Evolutionary conservation across 2,113 vertebrate species (phyloP).

Genomic region (Micronycteris hirsuta): DNA sequence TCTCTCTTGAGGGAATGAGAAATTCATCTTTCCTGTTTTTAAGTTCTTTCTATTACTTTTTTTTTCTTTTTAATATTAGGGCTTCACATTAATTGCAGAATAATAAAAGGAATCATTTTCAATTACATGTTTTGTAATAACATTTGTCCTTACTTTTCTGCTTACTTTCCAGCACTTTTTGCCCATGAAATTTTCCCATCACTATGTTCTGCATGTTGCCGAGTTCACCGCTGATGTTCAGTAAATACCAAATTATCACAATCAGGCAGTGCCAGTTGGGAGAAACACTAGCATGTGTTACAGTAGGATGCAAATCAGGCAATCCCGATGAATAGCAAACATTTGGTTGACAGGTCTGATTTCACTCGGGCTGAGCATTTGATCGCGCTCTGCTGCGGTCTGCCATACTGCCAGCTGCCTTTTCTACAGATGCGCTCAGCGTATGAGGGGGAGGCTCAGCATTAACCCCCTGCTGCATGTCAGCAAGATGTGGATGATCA

Average conservation of each 20-base stretch:
- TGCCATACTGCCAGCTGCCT: conserved; percentile 39
- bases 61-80: not conserved
- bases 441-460: not conserved
- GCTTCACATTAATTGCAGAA: not conserved
- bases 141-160: not conserved
- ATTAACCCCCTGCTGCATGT: conserved; percentile 41
- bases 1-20: not conserved
- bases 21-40: not conserved
- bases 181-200: not conserved
- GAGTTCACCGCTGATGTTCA: not conserved
- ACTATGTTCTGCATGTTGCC: not conserved
- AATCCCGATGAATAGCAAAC: conserved; percentile 48
- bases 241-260: conserved; percentile 18
- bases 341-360: conserved; percentile 53
- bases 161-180: not conserved
- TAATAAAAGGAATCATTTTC: not conserved
- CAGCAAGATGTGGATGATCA: conserved; percentile 47
- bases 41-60: not conserved
- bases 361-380: conserved; percentile 21
- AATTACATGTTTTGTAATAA: not conserved
- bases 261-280: not conserved
- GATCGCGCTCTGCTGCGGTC: conserved; percentile 17
- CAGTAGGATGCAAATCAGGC: conserved; percentile 55
- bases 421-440: conserved; percentile 53
- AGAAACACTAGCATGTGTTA: conserved; percentile 49